phyloP scores from a whole-genome alignment of 30 jellyfish, hydroid and myxozoan species.

The Pseudorhiza aurosa region DNA sequence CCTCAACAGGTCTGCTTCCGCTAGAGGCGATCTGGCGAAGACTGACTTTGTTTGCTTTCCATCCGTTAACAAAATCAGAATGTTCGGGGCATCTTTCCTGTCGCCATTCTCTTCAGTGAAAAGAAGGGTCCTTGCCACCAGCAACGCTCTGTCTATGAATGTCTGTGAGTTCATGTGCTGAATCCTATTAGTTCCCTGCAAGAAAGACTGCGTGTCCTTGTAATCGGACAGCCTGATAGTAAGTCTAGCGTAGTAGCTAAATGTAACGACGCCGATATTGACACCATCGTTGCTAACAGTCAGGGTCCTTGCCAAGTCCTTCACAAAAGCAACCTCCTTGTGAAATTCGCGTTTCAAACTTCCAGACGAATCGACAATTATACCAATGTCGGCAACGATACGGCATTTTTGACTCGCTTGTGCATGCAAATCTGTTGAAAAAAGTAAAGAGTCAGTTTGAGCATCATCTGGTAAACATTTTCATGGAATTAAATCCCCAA shows the following conservation, averaged over 20 bases:
- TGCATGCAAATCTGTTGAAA: neutral
- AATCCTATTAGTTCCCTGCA: slow-evolving; percentile 18
- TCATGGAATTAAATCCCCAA: no score
- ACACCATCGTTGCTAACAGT: slow-evolving; percentile 62
- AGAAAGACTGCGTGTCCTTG: slow-evolving; percentile 49
- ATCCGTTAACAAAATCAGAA: slow-evolving; percentile 65
- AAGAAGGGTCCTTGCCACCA: slow-evolving; percentile 17
- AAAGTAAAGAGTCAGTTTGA: no score
- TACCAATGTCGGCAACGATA: slow-evolving; percentile 70
- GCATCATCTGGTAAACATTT: no score
- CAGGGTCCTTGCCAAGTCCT: slow-evolving; percentile 31
- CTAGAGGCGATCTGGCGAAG: slow-evolving; percentile 38
- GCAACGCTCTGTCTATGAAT: slow-evolving; percentile 60
- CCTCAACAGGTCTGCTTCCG: slow-evolving; percentile 40
- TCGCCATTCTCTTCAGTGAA: slow-evolving; percentile 64
- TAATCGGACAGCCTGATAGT: slow-evolving; percentile 56
- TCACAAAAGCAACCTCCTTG: slow-evolving; percentile 44
- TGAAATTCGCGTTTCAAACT: slow-evolving; percentile 56
- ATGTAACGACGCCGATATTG: slow-evolving; percentile 74
- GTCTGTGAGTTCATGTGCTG: slow-evolving; percentile 63
- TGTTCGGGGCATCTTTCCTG: slow-evolving; percentile 69
- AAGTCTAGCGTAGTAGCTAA: slow-evolving; percentile 62
- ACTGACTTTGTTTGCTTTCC: slow-evolving; percentile 54
- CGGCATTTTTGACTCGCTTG: slow-evolving; percentile 25
- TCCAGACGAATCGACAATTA: slow-evolving; percentile 75